These are phyloP conservation scores for Strigamia crassipes DNA, from an alignment of 2,888 invertebrate species.

Conservation along the genomic window DNA sequence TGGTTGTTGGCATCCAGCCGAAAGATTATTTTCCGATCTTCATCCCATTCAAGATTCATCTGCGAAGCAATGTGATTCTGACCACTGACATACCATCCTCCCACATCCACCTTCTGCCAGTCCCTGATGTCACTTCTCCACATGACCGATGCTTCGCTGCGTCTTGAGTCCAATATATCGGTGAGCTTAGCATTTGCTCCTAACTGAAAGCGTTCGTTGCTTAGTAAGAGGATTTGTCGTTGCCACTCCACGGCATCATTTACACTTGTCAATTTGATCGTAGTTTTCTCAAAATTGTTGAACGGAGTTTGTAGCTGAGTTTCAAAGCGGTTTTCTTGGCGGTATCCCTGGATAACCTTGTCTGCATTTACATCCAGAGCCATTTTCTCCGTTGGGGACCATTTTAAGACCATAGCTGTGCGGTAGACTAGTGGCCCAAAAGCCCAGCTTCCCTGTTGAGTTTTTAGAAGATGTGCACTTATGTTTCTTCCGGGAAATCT, in stretches of 20 bases:
- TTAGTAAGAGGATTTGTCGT: background rate
- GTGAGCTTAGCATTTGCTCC: background rate
- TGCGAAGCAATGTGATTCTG: background rate
- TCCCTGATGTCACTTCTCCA: background rate
- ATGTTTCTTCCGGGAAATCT: background rate
- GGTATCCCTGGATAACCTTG: background rate
- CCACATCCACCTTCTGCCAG: background rate
- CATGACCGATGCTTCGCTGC: background rate
- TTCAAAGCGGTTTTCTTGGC: background rate
- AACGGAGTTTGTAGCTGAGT: background rate
- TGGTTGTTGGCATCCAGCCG: background rate
- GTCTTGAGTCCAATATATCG: background rate
- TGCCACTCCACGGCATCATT: conserved; percentile 3
- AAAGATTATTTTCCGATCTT: background rate
- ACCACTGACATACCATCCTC: background rate
- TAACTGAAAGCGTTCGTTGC: background rate
- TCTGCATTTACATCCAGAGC: background rate
- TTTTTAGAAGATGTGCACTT: background rate
- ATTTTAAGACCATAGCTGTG: background rate
- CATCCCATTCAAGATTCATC: background rate
- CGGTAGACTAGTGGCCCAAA: background rate
- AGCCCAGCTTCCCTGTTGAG: background rate
- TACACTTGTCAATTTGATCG: background rate
- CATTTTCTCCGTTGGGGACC: background rate
- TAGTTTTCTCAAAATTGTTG: background rate